Conservation (phyloP, 2,888 invertebrate species). For the Drosophila neonasuta region DNA sequence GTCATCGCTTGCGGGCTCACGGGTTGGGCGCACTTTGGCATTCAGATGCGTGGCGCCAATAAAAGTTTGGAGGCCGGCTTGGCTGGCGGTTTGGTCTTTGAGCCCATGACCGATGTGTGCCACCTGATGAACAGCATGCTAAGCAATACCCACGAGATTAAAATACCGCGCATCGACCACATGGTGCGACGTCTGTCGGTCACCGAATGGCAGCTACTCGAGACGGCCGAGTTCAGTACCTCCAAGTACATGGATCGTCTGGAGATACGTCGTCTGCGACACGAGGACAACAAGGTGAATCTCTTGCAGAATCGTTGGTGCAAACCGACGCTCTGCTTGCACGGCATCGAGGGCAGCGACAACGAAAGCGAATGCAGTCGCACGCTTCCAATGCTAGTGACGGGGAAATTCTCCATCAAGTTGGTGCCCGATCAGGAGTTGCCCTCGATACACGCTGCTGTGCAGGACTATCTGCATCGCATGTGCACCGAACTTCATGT, state of each 20-base stretch:
- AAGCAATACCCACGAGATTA: constrained; percentile 15
- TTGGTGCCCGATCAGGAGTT: constrained; percentile 55
- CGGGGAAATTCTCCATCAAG: constrained; percentile 51
- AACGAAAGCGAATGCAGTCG: constrained; percentile 5
- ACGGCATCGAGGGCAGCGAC: constrained; percentile 51
- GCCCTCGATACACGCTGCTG: neutral
- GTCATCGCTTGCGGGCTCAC: constrained; percentile 45
- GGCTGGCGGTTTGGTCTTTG: constrained; percentile 50
- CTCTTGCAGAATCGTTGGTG: constrained; percentile 54
- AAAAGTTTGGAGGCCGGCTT: constrained; percentile 47
- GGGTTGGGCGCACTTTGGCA: constrained; percentile 50
- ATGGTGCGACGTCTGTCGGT: constrained; percentile 3
- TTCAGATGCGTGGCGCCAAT: constrained; percentile 39
- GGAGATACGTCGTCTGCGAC: constrained; percentile 31
- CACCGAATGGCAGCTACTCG: constrained; percentile 43
- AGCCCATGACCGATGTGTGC: constrained; percentile 58
- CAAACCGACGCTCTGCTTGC: constrained; percentile 45
- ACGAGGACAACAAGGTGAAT: constrained; percentile 33
- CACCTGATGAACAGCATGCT: constrained; percentile 51
- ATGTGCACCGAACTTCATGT: neutral
- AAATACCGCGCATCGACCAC: constrained; percentile 18
- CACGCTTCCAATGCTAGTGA: constrained; percentile 43
- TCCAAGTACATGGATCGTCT: constrained; percentile 47
- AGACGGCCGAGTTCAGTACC: constrained; percentile 33
- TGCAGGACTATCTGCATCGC: constrained; percentile 14